Evolutionary conservation across 2,797 vertebrate species (phyloP).

Genomic region (Diglossa cyanea): DNA sequence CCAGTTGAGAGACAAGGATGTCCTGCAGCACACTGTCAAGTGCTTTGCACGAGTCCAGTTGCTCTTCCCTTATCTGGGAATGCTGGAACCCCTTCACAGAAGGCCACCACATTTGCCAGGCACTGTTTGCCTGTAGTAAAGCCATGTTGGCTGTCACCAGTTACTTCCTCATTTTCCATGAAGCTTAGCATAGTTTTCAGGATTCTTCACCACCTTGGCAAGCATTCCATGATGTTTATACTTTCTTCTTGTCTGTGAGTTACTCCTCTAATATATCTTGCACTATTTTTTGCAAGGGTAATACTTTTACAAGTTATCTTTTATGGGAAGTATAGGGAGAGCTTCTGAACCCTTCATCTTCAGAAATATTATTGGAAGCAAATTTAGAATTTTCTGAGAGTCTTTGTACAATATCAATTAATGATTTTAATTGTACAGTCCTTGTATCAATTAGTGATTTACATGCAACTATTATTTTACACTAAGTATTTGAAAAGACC

Average conservation of each 20-base stretch:
- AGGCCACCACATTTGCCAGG: background rate
- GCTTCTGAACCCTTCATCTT: background rate
- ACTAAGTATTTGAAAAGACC: background rate
- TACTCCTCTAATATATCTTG: background rate
- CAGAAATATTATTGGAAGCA: background rate
- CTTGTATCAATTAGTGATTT: background rate
- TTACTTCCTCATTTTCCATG: background rate
- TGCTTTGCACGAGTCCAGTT: background rate
- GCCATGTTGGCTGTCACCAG: background rate
- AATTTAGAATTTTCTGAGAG: background rate
- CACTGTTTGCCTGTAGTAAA: background rate
- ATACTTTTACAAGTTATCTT: background rate
- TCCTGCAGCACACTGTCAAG: background rate
- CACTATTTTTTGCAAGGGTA: background rate
- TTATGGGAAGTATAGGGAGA: background rate
- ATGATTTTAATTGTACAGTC: background rate
- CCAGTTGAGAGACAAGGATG: background rate
- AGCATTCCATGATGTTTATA: background rate
- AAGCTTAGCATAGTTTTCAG: background rate
- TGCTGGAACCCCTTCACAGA: background rate
- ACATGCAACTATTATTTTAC: background rate
- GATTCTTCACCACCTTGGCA: background rate
- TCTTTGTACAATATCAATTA: background rate
- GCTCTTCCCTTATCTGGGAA: background rate
- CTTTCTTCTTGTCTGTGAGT: background rate